Base-by-base conservation (phyloP, 2,797 vertebrate genomes). In the Gambusia yucatana region DNA sequence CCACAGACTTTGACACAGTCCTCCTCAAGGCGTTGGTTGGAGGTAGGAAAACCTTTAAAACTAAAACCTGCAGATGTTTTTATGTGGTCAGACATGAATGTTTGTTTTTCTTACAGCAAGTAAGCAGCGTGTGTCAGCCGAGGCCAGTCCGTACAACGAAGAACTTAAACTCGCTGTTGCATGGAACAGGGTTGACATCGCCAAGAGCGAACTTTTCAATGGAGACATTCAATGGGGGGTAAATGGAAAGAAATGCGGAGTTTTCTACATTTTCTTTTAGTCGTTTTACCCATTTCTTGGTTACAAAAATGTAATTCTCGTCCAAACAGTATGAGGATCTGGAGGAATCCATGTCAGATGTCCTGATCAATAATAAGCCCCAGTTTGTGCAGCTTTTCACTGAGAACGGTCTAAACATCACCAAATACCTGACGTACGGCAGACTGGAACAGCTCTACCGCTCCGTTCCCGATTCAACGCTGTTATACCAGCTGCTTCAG, bases 181-280 rank as follows among this genome's bases (percentile, higher is more conserved):
- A 6, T 98, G 97, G 97, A 97, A 98, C 95, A 96, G 97, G 13
- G 97, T 98, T 44, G 97, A 98, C 91, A 97, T 98, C 17, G 97
- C 97, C 73, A 97, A 96, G 90, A 98, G 96, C 20, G 97, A 98
- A 90, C 95, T 98, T 73, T 98, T 98, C 86, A 97, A 97, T 36
- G 97, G 97, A 73, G 95, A 96, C 88, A 96, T 98, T 61, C 91
- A 95, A 0, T 98, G 97, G 97, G 95, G 90, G 96, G 97, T 98
- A 87, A 89, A 82, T 16, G 20, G 3, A 10, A 39, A 75, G 0
- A 46, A 28, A 39, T 22, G 77, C 1, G 8, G 5, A 57, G 47
- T 3, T 6, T 33, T n/a, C 63, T 11, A 1, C 22, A 11, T 52
- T n/a, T 67, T 41, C 4, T 67, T 5, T 41, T 0, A 41, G 25